These are phyloP conservation scores for Spinibarbus caldwelli DNA, from an alignment of 2,797 vertebrate genomes.

Conservation along the genomic window DNA sequence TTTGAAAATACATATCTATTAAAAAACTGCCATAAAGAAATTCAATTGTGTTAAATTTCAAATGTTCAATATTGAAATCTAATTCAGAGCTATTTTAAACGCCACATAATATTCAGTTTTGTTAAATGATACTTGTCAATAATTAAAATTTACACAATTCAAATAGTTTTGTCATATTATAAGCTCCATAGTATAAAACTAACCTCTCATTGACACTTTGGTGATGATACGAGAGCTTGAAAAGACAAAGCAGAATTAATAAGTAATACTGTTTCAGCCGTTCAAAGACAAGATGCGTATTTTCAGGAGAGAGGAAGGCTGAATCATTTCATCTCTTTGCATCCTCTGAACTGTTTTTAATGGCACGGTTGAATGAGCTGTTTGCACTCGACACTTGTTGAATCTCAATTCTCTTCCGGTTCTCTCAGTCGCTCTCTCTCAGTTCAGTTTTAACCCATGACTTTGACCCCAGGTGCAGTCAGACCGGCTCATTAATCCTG, in stretches of 20 bases:
- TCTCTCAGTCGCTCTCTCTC: background rate
- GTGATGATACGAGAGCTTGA: slow-evolving; percentile 9
- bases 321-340: slow-evolving; percentile 1
- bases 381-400: background rate
- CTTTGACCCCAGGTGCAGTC: background rate
- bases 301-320: background rate
- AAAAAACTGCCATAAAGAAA: too few relatives aligned
- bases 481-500: slow-evolving; percentile 6
- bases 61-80: too few relatives aligned
- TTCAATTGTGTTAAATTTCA: too few relatives aligned
- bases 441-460: background rate
- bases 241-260: slow-evolving; percentile 40
- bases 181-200: too few relatives aligned
- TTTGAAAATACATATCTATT: too few relatives aligned
- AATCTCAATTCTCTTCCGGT: background rate
- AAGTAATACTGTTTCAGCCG: background rate
- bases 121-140: too few relatives aligned
- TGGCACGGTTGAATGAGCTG: background rate
- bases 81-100: too few relatives aligned
- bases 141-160: too few relatives aligned
- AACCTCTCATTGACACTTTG: background rate
- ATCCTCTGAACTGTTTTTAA: slow-evolving; percentile 9
- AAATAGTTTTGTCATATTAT: too few relatives aligned
- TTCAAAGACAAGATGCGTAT: slow-evolving; percentile 6
- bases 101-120: too few relatives aligned